These are phyloP conservation scores for Tonatia bakeri DNA, from an alignment of 2,113 vertebrate species.

Conservation along the genomic window DNA sequence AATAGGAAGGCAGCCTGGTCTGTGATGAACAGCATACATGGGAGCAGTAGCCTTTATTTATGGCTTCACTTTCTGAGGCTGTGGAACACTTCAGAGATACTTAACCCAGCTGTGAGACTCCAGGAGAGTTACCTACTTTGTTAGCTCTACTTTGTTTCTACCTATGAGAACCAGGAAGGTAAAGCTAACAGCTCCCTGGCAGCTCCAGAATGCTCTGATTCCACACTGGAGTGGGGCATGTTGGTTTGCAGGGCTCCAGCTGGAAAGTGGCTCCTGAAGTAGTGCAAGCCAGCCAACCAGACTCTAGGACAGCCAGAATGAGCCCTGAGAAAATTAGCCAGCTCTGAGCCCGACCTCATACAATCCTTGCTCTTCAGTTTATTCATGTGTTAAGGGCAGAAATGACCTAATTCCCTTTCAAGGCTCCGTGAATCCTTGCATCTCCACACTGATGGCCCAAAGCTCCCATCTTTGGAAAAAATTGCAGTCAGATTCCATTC, in stretches of 20 bases:
- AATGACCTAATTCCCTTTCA: not conserved
- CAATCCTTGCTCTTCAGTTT: not conserved
- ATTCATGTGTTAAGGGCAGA: not conserved
- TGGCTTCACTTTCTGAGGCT: not conserved
- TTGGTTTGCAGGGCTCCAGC: not conserved
- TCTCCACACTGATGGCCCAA: not conserved
- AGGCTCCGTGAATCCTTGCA: not conserved
- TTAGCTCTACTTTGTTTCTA: not conserved
- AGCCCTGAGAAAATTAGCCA: not conserved
- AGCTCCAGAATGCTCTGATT: not conserved
- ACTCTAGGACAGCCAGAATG: not conserved
- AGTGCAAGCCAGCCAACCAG: not conserved
- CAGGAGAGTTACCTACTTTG: not conserved
- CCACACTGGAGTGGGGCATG: not conserved
- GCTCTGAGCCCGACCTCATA: not conserved
- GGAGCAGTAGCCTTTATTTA: not conserved
- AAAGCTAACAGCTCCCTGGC: not conserved
- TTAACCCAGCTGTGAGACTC: not conserved
- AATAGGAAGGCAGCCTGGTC: not conserved
- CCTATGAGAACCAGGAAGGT: not conserved
- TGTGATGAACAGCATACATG: not conserved
- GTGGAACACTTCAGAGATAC: not conserved
- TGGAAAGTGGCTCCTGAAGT: not conserved
- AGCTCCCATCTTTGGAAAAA: not conserved
- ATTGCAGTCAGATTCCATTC: not conserved